These are phyloP conservation scores for Agapornis canus DNA, from an alignment of 2,797 vertebrate genomes.

Conservation along the genomic window DNA sequence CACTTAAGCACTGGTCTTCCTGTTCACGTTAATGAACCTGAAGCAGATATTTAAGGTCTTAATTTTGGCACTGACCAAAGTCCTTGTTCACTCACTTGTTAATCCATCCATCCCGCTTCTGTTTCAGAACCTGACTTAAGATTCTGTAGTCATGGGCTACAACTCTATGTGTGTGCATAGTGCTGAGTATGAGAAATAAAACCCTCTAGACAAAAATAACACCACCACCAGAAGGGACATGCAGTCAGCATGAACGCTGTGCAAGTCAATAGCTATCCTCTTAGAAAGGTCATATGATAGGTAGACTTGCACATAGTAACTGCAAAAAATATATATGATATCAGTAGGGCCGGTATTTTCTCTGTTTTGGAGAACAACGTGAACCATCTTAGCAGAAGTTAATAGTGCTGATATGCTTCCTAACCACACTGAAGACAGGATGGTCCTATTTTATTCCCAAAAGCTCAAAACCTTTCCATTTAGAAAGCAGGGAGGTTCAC, in stretches of 20 bases:
- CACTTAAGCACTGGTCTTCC: neutral
- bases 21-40: neutral
- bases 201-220: neutral
- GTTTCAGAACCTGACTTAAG: neutral
- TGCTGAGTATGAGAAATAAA: neutral
- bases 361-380: neutral
- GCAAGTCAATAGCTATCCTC: neutral
- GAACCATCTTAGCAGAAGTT: neutral
- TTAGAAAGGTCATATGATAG: neutral
- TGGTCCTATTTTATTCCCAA: rapidly evolving
- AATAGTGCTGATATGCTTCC: neutral
- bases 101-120: neutral
- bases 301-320: neutral
- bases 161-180: neutral
- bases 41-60: neutral
- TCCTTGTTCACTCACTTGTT: neutral
- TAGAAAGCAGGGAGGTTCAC: neutral
- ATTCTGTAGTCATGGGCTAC: rapidly evolving
- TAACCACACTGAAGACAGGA: neutral
- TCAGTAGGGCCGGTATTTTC: neutral
- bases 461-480: neutral
- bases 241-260: neutral
- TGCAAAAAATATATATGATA: neutral
- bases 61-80: neutral
- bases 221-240: neutral